A percentile compares a stretch with the other conserved stretches of the same genome.
These are phyloP conservation scores for Aphidoletes aphidimyza DNA, from an alignment of 2,888 invertebrate species.

Conservation along the genomic window DNA sequence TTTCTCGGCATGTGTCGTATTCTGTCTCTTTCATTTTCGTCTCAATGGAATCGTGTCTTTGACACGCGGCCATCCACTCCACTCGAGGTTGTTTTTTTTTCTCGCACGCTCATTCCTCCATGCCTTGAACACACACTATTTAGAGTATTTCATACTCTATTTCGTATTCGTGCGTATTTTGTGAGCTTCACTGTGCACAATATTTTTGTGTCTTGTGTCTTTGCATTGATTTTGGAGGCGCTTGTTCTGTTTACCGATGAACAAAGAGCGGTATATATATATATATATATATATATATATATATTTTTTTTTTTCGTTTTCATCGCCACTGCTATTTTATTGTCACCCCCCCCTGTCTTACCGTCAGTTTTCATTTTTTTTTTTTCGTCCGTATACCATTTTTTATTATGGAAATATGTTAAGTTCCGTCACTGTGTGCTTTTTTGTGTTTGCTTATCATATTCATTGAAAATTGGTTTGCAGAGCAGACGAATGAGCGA, in stretches of 20 bases:
- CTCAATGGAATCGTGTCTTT: neutral
- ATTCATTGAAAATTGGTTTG: neutral
- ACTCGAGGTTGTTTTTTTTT: no score
- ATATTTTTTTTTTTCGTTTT: no score
- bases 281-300: no score
- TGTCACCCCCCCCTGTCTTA: neutral
- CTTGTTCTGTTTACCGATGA: constrained; percentile 6
- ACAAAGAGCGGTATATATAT: neutral
- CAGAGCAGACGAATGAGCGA: neutral
- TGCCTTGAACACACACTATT: no score
- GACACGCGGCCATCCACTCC: no score
- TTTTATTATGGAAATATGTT: constrained; percentile 42
- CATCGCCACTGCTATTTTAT: neutral
- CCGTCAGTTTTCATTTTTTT: no score
- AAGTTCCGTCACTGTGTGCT: neutral
- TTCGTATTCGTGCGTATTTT: no score
- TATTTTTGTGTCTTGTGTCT: neutral
- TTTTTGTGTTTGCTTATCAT: neutral
- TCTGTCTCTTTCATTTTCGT: neutral
- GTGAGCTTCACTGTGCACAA: no score
- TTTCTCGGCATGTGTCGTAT: neutral
- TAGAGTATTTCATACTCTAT: no score
- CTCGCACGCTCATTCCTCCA: neutral
- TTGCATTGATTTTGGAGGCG: neutral
- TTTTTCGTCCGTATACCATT: neutral